Evolutionary conservation across 2,113 vertebrate genomes (phyloP).

Genomic region (Bubo blakistoni): DNA sequence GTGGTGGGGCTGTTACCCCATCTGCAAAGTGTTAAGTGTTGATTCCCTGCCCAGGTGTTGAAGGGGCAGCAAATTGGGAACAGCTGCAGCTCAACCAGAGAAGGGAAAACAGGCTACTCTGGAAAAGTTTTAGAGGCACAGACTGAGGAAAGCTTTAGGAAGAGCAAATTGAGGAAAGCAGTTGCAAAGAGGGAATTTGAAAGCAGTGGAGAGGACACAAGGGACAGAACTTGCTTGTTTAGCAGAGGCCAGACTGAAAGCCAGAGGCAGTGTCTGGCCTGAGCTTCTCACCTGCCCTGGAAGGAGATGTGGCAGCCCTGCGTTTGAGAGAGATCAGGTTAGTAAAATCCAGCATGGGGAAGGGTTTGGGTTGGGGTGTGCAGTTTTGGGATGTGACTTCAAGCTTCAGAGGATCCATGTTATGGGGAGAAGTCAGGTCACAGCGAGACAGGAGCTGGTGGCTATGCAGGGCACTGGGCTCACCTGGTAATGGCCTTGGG

Average conservation of each 20-base stretch:
- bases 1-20: not conserved
- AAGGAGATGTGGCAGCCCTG: not conserved
- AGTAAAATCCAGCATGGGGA: not conserved
- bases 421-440: accelerated
- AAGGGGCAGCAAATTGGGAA: not conserved
- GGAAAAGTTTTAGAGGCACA: not conserved
- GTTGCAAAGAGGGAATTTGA: not conserved
- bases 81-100: not conserved
- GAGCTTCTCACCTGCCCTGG: not conserved
- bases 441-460: not conserved
- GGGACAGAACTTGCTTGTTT: not conserved
- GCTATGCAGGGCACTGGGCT: not conserved
- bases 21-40: not conserved
- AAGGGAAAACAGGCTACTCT: not conserved
- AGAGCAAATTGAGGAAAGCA: not conserved
- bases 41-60: not conserved
- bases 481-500: not conserved
- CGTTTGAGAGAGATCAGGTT: not conserved
- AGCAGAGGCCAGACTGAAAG: not conserved
- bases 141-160: not conserved
- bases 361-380: not conserved
- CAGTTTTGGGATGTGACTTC: not conserved
- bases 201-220: not conserved
- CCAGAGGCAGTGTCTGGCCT: not conserved
- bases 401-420: not conserved